These are phyloP conservation scores for Rhagoletis pomonella DNA, from an alignment of 1,140 invertebrate genomes.

Conservation along the genomic window DNA sequence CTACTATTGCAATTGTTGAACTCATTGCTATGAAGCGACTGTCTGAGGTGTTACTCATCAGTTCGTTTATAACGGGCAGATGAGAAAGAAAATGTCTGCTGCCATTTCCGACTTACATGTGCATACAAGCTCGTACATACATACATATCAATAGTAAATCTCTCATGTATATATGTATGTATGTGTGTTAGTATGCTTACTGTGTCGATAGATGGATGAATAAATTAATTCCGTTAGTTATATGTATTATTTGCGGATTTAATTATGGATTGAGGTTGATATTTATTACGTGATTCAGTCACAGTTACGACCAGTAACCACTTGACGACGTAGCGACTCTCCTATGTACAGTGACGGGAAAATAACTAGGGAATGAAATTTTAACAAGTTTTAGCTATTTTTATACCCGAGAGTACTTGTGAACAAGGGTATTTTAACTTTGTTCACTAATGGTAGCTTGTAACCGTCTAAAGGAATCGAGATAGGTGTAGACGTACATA, in stretches of 20 bases:
- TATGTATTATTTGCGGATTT: constrained; percentile 26
- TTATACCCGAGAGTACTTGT: too few species aligned
- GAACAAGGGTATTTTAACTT: too few species aligned
- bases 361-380: too few species aligned
- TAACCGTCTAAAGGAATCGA: too few species aligned
- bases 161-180: constrained; percentile 7
- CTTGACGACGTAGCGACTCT: not conserved
- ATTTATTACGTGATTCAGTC: constrained; percentile 49
- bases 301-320: constrained; percentile 29
- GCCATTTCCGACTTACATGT: constrained; percentile 8
- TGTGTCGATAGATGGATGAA: constrained; percentile 15
- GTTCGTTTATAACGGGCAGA: not conserved
- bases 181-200: not conserved
- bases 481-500: too few species aligned
- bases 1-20: not conserved
- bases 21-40: not conserved
- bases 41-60: not conserved
- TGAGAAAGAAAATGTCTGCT: constrained; percentile 30
- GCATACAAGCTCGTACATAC: not conserved
- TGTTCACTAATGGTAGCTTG: too few species aligned
- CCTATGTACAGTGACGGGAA: too few species aligned
- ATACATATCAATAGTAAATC: too few species aligned
- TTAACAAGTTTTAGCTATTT: too few species aligned
- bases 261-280: constrained; percentile 49
- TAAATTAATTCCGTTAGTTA: constrained; percentile 23